Percentiles rank a stretch among this genome's conserved stretches.
Conservation (phyloP, 2,888 invertebrate genomes). For the Chalcosyrphus nemorum region DNA sequence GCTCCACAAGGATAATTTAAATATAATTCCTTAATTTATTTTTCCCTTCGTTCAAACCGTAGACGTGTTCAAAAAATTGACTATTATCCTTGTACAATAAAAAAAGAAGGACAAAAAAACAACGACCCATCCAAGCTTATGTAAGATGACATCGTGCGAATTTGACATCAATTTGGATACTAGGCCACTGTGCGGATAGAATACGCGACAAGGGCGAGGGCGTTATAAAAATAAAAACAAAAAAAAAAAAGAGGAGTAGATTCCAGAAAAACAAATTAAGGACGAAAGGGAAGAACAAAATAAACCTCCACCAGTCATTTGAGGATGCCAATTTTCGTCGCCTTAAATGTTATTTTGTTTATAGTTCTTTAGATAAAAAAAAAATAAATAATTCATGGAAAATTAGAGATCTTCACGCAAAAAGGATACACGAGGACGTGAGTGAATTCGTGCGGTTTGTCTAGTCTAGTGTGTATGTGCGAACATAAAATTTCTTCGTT, state of each 20-base stretch:
- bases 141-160: constrained; percentile 71
- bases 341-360: constrained; percentile 50
- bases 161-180: constrained; percentile 70
- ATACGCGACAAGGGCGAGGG: constrained; percentile 46
- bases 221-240: constrained; percentile 49
- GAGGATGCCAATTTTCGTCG: constrained; percentile 64
- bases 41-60: constrained; percentile 15
- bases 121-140: constrained; percentile 54
- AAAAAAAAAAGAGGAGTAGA: constrained; percentile 1
- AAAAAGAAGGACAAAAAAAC: neutral
- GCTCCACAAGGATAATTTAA: neutral
- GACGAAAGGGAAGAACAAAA: neutral
- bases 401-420: constrained; percentile 40
- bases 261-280: neutral
- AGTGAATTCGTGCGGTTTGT: constrained; percentile 25
- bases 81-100: constrained; percentile 52
- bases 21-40: neutral
- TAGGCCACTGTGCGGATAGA: constrained; percentile 50
- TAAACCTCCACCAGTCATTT: constrained; percentile 20
- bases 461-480: constrained; percentile 29
- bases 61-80: constrained; percentile 42
- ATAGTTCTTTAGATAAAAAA: constrained; percentile 37
- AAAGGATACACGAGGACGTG: constrained; percentile 38
- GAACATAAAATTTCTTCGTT: constrained; percentile 61
- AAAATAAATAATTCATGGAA: constrained; percentile 54